These are phyloP conservation scores for Shargacucullia verbasci DNA, from an alignment of 2,888 invertebrate species.

Conservation along the genomic window DNA sequence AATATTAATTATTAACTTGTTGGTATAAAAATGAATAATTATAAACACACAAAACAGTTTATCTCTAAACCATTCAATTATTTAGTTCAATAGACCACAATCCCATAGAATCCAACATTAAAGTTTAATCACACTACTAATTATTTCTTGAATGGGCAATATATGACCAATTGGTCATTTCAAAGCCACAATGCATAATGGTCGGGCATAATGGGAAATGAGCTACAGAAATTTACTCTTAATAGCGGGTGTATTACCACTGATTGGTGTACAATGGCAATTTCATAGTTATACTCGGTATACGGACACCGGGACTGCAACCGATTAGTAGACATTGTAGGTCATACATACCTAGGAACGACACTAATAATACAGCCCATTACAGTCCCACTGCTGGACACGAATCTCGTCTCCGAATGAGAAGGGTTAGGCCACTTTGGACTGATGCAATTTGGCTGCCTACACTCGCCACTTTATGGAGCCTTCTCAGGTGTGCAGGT, in stretches of 20 bases:
- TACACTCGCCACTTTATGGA: no score
- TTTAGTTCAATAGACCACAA: not conserved
- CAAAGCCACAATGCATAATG: conserved; percentile 36
- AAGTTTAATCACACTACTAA: conserved; percentile 21
- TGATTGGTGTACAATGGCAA: conserved; percentile 54
- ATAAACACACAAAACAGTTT: no score
- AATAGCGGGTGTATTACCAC: conserved; percentile 45
- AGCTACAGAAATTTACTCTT: conserved; percentile 38
- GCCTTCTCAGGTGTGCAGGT: no score
- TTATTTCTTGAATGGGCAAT: conserved; percentile 38
- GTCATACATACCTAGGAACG: conserved; percentile 11
- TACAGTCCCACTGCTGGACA: no score
- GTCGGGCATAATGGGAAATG: conserved; percentile 54
- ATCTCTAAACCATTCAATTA: no score
- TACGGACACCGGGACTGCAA: conserved; percentile 4
- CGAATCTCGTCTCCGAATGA: no score
- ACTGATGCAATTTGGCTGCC: no score
- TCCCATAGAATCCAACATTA: conserved; percentile 11
- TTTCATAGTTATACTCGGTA: conserved; percentile 22
- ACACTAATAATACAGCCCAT: no score
- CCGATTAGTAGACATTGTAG: conserved; percentile 38
- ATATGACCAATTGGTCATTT: conserved; percentile 43
- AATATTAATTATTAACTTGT: no score
- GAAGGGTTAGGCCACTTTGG: no score
- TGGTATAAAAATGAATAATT: no score